These are phyloP conservation scores for Diplogasteroides magnus DNA, from an alignment of 1,140 invertebrate genomes.

Conservation along the genomic window DNA sequence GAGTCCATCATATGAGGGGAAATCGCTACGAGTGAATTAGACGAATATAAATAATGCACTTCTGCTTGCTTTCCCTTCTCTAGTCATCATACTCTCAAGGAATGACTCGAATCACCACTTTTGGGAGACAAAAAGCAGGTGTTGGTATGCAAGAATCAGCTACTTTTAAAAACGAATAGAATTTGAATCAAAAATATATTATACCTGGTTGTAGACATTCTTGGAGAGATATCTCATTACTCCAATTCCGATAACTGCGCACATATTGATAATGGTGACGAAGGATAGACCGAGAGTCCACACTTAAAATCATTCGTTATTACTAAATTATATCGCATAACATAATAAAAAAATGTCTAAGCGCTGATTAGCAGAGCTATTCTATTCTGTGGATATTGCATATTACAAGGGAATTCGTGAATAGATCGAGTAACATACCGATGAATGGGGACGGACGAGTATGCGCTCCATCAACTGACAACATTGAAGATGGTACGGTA, in stretches of 20 bases:
- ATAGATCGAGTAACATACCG: neutral
- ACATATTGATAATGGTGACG: constrained; percentile 65
- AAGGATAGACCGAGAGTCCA: constrained; percentile 65
- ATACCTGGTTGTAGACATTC: constrained; percentile 59
- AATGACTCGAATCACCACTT: too few species aligned
- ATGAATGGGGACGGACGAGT: neutral
- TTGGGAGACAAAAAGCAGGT: too few species aligned
- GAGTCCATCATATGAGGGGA: too few species aligned
- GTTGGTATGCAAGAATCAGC: too few species aligned
- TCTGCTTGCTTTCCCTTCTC: too few species aligned
- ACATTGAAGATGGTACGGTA: too few species aligned
- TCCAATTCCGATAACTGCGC: constrained; percentile 63
- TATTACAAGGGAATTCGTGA: neutral
- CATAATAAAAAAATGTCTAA: too few species aligned
- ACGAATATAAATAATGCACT: too few species aligned
- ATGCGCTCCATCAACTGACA: too few species aligned
- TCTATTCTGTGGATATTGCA: neutral
- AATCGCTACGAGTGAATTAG: too few species aligned
- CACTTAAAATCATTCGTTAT: constrained; percentile 56
- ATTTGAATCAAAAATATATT: neutral
- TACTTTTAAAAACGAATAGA: constrained; percentile 3
- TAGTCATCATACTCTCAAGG: too few species aligned
- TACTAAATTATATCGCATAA: neutral
- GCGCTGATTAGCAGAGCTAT: too few species aligned
- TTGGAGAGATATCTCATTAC: constrained; percentile 65